Percentiles rank a stretch among this genome's conserved stretches.
phyloP scores from a whole-genome alignment of 2,888 invertebrate species.

The Eulithis prunata region DNA sequence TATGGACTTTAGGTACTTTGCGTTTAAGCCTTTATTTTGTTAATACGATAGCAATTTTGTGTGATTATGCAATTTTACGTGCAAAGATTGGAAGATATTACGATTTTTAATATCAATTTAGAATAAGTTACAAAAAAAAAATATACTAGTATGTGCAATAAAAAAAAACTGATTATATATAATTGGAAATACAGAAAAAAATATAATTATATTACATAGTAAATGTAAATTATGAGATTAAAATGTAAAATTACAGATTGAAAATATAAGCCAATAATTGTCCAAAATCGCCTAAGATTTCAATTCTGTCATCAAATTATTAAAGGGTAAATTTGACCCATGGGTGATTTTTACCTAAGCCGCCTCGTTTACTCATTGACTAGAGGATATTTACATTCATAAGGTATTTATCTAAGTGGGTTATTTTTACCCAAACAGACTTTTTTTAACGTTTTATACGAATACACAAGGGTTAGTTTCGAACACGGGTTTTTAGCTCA shows the following conservation, averaged over 20 bases:
- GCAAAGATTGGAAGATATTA: conserved; percentile 9
- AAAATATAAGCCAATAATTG: conserved; percentile 38
- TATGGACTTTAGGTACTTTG: conserved; percentile 20
- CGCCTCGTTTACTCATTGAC: conserved; percentile 6
- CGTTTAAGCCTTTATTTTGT: conserved; percentile 23
- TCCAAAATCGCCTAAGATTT: conserved; percentile 41
- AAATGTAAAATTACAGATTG: background rate
- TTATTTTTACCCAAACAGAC: conserved; percentile 17
- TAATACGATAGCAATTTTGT: conserved; percentile 18
- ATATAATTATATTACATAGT: background rate
- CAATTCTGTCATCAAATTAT: conserved; percentile 16
- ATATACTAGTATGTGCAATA: too few relatives aligned
- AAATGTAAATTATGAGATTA: conserved; percentile 3
- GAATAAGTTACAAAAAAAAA: background rate
- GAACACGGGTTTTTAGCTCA: conserved; percentile 1
- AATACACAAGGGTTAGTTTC: background rate
- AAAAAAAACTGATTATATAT: background rate
- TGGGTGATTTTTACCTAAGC: conserved; percentile 8
- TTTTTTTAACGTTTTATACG: background rate
- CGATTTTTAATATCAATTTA: conserved; percentile 6
- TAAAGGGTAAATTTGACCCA: background rate
- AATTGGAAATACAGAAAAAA: background rate
- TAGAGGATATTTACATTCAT: conserved; percentile 13
- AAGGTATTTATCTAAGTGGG: conserved; percentile 5
- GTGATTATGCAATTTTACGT: background rate